Evolutionary conservation across 2,113 vertebrate species (phyloP).

Genomic region (Mesembrinibis cayennensis): DNA sequence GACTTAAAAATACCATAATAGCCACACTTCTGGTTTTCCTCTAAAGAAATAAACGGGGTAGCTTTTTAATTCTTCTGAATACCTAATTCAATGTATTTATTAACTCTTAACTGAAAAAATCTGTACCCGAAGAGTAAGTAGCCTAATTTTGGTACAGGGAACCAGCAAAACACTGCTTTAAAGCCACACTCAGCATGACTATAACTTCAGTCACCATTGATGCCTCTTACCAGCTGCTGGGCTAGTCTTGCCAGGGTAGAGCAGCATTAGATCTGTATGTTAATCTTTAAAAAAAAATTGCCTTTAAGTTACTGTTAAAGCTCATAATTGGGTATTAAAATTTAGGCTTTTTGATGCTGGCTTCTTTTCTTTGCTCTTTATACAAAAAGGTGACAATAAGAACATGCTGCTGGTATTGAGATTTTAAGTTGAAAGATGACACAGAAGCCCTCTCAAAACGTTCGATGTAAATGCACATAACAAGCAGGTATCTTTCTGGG

Average conservation of each 20-base stretch:
- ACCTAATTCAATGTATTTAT: background rate
- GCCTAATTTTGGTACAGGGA: background rate
- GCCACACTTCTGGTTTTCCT: background rate
- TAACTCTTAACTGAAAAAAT: background rate
- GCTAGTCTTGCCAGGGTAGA: background rate
- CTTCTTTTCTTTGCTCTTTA: background rate
- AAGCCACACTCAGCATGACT: background rate
- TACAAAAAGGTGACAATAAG: background rate
- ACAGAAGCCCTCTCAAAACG: background rate
- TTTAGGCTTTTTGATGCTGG: background rate
- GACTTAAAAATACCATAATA: background rate
- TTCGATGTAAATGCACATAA: background rate
- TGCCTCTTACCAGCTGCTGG: background rate
- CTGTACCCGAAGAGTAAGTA: background rate
- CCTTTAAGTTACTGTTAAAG: background rate
- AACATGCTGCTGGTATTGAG: background rate
- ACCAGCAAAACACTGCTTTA: background rate
- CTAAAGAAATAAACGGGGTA: background rate
- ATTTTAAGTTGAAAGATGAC: background rate
- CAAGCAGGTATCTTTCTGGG: background rate
- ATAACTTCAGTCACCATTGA: background rate
- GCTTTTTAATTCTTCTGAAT: background rate
- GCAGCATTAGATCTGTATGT: background rate
- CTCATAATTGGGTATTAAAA: background rate
- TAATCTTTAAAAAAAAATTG: background rate